Evolutionary conservation across 1,140 invertebrate species (phyloP), one percentile per base, ranked within the genome.

Genomic region (Cydia fagiglandana): DNA sequence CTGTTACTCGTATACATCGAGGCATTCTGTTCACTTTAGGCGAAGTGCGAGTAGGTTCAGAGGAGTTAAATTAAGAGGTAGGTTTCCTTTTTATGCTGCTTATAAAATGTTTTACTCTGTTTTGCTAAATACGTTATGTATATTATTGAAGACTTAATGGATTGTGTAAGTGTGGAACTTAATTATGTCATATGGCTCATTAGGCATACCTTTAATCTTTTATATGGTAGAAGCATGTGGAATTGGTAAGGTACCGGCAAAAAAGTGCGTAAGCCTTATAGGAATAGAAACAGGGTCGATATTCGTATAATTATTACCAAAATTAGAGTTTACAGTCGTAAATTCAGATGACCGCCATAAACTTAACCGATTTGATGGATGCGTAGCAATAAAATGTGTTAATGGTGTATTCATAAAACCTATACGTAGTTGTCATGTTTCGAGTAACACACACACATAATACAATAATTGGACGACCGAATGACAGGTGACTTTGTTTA

Each of bases 301-400:
- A 24, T 61, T 61, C 5, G 7, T 61, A 7, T 24, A 9, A 24
- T 61, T 61, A 7, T 20, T 20, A 20, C 53, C n/a, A 56, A 61
- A 61, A 61, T 61, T 61, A 24, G 56, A 20, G 17, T 12, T 61
- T 24, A 6, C 5, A 53, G 50, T 53, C 50, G n/a, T 61, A 61
- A 61, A 61, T 56, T 56, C 2, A 24, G 20, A 61, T 61, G 56
- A 61, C 56, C 56, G 56, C 20, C 20, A 24, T 61, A 61, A 61
- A 61, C 2, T 61, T 61, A 61, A 61, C 56, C 56, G 20, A 61
- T 17, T 61, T 61, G 56, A 53, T 53, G 50, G 56, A 24, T 61
- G 56, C n/a, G 56, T 61, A 1, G 56, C 20, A 24, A 61, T 61
- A 61, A 61, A 61, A 61, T 24, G 17, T 61, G 56, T 61, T 61